Percentiles rank a stretch among this genome's conserved stretches.
Evolutionary conservation across 2,797 vertebrate species (phyloP).

Genomic region (Halcyon smyrnensis): DNA sequence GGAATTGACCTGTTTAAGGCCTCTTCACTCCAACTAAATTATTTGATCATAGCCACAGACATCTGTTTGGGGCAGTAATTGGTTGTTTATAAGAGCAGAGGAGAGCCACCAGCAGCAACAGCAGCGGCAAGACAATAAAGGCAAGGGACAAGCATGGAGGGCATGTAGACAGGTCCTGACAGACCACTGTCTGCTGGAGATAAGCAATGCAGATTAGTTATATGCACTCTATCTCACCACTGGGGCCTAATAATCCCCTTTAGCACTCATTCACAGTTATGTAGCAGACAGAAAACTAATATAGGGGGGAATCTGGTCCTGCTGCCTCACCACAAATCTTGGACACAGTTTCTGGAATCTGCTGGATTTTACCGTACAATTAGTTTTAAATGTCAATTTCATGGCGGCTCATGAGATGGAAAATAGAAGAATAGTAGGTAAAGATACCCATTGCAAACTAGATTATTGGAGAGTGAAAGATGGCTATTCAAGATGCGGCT

Average conservation of each 20-base stretch:
- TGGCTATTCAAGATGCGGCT: slow-evolving; percentile 47
- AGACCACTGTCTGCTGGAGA: slow-evolving; percentile 80
- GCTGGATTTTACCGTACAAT: slow-evolving; percentile 85
- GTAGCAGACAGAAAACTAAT: slow-evolving; percentile 77
- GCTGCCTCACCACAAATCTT: slow-evolving; percentile 79
- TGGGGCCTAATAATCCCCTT: slow-evolving; percentile 82
- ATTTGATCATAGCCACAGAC: slow-evolving; percentile 89
- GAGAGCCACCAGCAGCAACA: slow-evolving; percentile 70
- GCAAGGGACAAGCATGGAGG: slow-evolving; percentile 75
- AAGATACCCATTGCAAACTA: slow-evolving; percentile 67
- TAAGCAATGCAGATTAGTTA: slow-evolving; percentile 85
- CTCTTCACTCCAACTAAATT: slow-evolving; percentile 84
- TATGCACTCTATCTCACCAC: slow-evolving; percentile 79
- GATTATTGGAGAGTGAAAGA: slow-evolving; percentile 62
- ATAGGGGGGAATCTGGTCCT: slow-evolving; percentile 73
- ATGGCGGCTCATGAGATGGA: slow-evolving; percentile 85
- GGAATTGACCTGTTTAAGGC: slow-evolving; percentile 89
- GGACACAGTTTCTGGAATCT: slow-evolving; percentile 77
- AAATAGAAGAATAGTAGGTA: slow-evolving; percentile 79
- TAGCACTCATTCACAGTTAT: slow-evolving; percentile 79
- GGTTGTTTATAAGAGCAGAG: slow-evolving; percentile 85
- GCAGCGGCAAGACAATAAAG: slow-evolving; percentile 78
- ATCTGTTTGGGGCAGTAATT: slow-evolving; percentile 88
- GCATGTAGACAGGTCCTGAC: slow-evolving; percentile 76
- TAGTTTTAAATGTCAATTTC: slow-evolving; percentile 98